Conservation (phyloP, 1,140 invertebrate genomes). For the Temnothorax nylanderi region DNA sequence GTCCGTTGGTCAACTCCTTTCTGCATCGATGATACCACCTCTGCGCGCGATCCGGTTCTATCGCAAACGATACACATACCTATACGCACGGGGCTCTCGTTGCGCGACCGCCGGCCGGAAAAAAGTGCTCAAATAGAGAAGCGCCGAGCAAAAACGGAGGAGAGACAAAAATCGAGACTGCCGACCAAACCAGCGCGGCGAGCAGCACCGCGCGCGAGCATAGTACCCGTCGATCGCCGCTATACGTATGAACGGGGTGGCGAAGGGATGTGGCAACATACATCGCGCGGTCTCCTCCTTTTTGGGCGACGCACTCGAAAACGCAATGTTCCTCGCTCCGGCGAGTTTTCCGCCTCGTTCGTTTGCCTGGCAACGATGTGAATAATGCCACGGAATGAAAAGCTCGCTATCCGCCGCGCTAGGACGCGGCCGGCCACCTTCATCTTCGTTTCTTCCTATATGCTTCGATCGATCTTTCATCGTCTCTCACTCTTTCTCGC, state of each 20-base stretch:
- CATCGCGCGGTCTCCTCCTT: neutral
- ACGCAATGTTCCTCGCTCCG: constrained; percentile 63
- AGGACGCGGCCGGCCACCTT: constrained; percentile 28
- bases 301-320: constrained; percentile 55
- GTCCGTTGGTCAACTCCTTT: constrained; percentile 19
- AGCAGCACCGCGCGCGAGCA: too few relatives aligned
- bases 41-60: neutral
- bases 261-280: neutral
- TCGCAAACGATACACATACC: constrained; percentile 26
- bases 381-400: constrained; percentile 53
- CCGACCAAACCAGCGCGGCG: neutral
- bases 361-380: constrained; percentile 41
- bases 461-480: neutral
- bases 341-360: constrained; percentile 57
- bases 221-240: neutral
- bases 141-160: constrained; percentile 1
- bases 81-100: neutral
- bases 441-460: constrained; percentile 14
- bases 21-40: constrained; percentile 19
- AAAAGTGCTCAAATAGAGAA: constrained; percentile 39
- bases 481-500: neutral
- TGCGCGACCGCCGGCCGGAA: constrained; percentile 12
- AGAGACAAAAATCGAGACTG: constrained; percentile 39
- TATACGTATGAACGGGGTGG: constrained; percentile 3
- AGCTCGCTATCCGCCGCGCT: constrained; percentile 26